phyloP scores from a whole-genome alignment of 2,113 vertebrate species.

The Cynoglossus semilaevis region DNA sequence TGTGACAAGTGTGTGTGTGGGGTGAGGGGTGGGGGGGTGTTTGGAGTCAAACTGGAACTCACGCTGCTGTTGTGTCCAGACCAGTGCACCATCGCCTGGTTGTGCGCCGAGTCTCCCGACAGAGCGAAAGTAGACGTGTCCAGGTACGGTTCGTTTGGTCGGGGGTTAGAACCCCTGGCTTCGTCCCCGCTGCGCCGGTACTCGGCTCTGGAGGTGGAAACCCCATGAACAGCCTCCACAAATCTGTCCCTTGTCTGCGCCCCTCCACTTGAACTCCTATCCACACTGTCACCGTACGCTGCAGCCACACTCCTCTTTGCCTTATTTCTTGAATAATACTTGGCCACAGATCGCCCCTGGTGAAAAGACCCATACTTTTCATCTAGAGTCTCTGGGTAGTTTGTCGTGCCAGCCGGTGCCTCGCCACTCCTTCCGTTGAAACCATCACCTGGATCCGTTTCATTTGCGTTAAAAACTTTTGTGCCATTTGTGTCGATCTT shows the following conservation, averaged over 20 bases:
- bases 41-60: constrained; percentile 67
- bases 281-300: constrained; percentile 35
- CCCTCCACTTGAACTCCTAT: constrained; percentile 42
- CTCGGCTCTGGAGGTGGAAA: constrained; percentile 68
- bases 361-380: constrained; percentile 33
- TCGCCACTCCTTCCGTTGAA: constrained; percentile 15
- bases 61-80: constrained; percentile 94
- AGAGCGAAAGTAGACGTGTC: constrained; percentile 88
- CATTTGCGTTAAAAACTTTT: constrained; percentile 45
- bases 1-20: constrained; percentile 3
- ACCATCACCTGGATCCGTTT: constrained; percentile 8
- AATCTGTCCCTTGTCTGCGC: constrained; percentile 40
- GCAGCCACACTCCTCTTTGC: constrained; percentile 41
- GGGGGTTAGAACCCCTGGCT: constrained; percentile 64
- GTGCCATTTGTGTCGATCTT: constrained; percentile 11
- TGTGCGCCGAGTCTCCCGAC: constrained; percentile 89
- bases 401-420: constrained; percentile 8
- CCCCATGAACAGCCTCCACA: constrained; percentile 62
- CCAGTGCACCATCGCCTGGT: constrained; percentile 97
- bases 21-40: background rate
- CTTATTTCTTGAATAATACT: constrained; percentile 13
- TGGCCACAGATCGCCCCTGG: background rate
- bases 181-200: constrained; percentile 77
- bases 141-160: constrained; percentile 78
- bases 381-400: constrained; percentile 10